These are phyloP conservation scores for Drepanosiphum platanoidis DNA, from an alignment of 2,888 invertebrate genomes.

Conservation along the genomic window DNA sequence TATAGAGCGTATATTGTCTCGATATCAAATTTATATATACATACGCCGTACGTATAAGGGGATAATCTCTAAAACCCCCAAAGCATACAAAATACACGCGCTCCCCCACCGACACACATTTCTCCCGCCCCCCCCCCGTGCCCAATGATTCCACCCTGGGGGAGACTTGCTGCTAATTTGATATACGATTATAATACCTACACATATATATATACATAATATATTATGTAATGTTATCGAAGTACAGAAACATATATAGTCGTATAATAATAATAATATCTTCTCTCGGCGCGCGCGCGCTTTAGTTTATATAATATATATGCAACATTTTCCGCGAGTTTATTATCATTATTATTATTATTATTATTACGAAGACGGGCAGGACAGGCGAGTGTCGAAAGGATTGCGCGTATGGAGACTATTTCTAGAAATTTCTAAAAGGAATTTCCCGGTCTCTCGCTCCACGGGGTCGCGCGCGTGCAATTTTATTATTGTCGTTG, in stretches of 20 bases:
- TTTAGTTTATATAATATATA: no score
- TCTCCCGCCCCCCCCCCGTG: no score
- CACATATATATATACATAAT: not conserved
- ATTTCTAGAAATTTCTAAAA: constrained; percentile 12
- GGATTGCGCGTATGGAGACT: no score
- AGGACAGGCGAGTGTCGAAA: not conserved
- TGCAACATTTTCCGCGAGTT: not conserved
- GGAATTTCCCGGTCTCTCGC: constrained; percentile 2
- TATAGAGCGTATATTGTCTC: not conserved
- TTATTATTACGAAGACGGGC: not conserved
- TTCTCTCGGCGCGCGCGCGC: no score
- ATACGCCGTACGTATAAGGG: constrained; percentile 28
- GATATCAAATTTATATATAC: constrained; percentile 19
- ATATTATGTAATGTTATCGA: constrained; percentile 38
- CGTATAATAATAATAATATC: no score
- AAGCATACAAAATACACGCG: not conserved
- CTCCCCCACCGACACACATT: not conserved
- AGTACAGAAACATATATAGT: constrained; percentile 3
- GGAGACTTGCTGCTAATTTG: constrained; percentile 36
- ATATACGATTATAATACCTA: constrained; percentile 50
- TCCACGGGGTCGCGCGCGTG: not conserved
- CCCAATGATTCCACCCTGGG: not conserved
- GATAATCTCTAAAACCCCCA: constrained; percentile 44
- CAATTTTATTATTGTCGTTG: constrained; percentile 22
- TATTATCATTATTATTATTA: constrained; percentile 12